Conservation (phyloP, 1,140 invertebrate genomes). For the Globodera rostochiensis region DNA sequence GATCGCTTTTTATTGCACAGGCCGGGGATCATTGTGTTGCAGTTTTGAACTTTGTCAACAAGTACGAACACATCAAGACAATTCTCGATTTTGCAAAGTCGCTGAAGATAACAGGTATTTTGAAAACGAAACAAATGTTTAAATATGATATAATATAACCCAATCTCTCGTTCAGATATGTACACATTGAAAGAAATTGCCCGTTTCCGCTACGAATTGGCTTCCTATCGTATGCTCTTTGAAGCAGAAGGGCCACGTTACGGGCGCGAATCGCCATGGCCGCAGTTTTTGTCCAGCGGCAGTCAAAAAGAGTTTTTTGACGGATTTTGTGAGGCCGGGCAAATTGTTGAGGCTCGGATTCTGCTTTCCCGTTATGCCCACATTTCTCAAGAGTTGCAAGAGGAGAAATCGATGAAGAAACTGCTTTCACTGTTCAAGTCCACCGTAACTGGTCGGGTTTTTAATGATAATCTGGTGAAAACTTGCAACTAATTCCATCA, state of each 20-base stretch:
- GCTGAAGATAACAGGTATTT: constrained; percentile 29
- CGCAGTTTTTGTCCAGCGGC: constrained; percentile 8
- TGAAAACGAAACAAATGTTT: not conserved
- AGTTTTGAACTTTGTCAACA: constrained; percentile 23
- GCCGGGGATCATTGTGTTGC: constrained; percentile 34
- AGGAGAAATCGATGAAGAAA: not conserved
- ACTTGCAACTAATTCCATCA: constrained; percentile 16
- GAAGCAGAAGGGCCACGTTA: not conserved
- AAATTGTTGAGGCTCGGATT: constrained; percentile 28
- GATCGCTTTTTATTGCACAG: constrained; percentile 7
- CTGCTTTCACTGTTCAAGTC: constrained; percentile 15
- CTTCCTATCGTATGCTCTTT: constrained; percentile 30
- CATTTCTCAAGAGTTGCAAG: constrained; percentile 14
- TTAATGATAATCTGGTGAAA: constrained; percentile 14
- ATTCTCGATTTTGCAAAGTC: constrained; percentile 28
- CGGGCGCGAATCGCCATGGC: constrained; percentile 18
- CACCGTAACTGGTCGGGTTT: constrained; percentile 9
- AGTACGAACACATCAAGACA: constrained; percentile 32
- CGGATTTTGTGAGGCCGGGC: constrained; percentile 24
- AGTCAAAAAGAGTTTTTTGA: constrained; percentile 35
- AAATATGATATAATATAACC: not conserved
- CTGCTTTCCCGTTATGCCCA: constrained; percentile 29
- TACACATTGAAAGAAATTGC: constrained; percentile 32
- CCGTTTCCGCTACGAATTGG: constrained; percentile 35
- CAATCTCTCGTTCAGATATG: constrained; percentile 28